Percentiles rank a stretch among this genome's conserved stretches.
Conservation (phyloP, 2,113 vertebrate species). For the Pelvicachromis taeniatus region DNA sequence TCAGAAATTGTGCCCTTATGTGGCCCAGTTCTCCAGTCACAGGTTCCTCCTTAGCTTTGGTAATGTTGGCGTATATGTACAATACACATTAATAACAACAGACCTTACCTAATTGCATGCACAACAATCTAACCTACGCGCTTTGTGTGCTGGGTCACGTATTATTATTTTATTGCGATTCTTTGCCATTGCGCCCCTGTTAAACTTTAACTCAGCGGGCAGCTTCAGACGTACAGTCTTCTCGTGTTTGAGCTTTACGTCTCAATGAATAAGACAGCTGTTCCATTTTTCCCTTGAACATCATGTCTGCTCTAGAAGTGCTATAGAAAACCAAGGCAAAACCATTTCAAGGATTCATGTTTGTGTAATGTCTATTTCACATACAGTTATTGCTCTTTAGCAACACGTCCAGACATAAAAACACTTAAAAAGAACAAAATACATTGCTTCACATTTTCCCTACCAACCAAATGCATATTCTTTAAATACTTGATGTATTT, state of each 20-base stretch:
- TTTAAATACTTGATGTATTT: background rate
- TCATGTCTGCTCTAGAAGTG: constrained; percentile 2
- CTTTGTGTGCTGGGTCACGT: constrained; percentile 5
- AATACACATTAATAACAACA: background rate
- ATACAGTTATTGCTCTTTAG: constrained; percentile 58
- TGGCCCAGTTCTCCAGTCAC: background rate
- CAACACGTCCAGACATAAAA: constrained; percentile 27
- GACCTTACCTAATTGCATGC: constrained; percentile 27
- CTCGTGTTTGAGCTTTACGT: background rate
- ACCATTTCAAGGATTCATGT: background rate
- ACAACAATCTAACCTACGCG: constrained; percentile 14
- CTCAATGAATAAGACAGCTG: background rate
- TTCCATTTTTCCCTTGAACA: background rate
- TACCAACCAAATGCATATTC: constrained; percentile 31
- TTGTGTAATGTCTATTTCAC: constrained; percentile 19
- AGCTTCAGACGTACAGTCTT: background rate
- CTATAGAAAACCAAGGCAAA: background rate
- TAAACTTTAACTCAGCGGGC: background rate
- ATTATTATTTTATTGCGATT: constrained; percentile 55
- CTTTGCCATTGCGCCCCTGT: background rate
- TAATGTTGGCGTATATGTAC: constrained; percentile 32
- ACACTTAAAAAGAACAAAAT: background rate
- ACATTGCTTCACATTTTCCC: constrained; percentile 11
- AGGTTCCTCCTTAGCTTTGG: constrained; percentile 38
- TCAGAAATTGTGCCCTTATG: background rate